Evolutionary conservation across 2,113 vertebrate species (phyloP).

Genomic region (Chelonoidis abingdonii): DNA sequence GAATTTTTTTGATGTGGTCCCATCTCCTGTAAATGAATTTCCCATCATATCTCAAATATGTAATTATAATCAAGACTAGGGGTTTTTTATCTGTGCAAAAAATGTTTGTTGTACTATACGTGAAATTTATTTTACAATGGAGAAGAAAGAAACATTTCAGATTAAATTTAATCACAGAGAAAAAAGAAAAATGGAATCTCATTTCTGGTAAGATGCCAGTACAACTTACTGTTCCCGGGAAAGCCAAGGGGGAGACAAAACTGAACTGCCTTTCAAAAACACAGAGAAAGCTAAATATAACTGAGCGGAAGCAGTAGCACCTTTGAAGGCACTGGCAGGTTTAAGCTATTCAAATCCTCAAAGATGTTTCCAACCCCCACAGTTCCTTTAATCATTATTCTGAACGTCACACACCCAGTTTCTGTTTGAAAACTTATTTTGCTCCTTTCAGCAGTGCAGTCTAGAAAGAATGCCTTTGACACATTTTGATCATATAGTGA

Average conservation of each 20-base stretch:
- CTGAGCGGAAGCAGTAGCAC: slow-evolving; percentile 48
- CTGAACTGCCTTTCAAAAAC: slow-evolving; percentile 53
- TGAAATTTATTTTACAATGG: neutral
- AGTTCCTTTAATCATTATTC: slow-evolving; percentile 66
- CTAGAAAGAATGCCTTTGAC: slow-evolving; percentile 20
- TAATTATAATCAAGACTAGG: slow-evolving; percentile 29
- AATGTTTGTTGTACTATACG: neutral
- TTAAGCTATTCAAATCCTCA: slow-evolving; percentile 76
- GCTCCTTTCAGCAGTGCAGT: neutral
- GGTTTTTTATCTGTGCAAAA: slow-evolving; percentile 20
- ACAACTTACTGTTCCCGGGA: slow-evolving; percentile 57
- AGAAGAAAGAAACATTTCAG: slow-evolving; percentile 39
- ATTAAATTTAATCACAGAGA: slow-evolving; percentile 65
- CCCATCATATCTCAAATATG: neutral
- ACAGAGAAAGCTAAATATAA: slow-evolving; percentile 75
- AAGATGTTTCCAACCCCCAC: slow-evolving; percentile 72
- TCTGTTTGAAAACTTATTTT: slow-evolving; percentile 53
- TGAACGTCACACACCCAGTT: slow-evolving; percentile 36
- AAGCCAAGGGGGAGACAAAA: slow-evolving; percentile 73
- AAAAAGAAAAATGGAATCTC: slow-evolving; percentile 49
- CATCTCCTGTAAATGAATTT: slow-evolving; percentile 23
- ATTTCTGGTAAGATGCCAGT: slow-evolving; percentile 61
- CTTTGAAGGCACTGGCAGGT: slow-evolving; percentile 74
- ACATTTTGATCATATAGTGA: neutral
- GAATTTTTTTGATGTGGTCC: slow-evolving; percentile 36